Evolutionary conservation across 1,140 invertebrate species (phyloP).

Genomic region (Solenopsis invicta): DNA sequence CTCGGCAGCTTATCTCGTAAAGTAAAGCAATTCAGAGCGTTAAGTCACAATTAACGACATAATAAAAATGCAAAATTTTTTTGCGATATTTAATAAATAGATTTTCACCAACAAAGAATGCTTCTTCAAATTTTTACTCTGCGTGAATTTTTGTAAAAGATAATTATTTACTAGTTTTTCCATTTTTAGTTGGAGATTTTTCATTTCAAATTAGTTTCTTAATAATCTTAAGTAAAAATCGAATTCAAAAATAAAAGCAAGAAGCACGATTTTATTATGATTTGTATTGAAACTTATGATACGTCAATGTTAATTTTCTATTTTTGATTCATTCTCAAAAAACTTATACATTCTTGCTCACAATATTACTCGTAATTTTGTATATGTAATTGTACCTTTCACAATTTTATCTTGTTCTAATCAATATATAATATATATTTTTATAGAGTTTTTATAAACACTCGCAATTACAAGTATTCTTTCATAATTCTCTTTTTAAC

Average conservation of each 20-base stretch:
- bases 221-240: not conserved
- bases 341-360: not conserved
- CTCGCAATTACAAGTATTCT: constrained; percentile 33
- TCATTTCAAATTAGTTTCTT: not conserved
- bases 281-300: constrained; percentile 8
- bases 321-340: not conserved
- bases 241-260: not conserved
- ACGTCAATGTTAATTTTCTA: not conserved
- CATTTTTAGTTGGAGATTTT: not conserved
- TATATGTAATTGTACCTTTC: not conserved
- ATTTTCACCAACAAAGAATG: not conserved
- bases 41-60: constrained; percentile 40
- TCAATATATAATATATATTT: not conserved
- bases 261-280: not conserved
- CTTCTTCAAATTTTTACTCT: not conserved
- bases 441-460: not conserved
- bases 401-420: constrained; percentile 1
- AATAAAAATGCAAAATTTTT: constrained; percentile 35
- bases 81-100: no score
- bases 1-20: constrained; percentile 34
- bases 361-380: not conserved
- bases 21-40: constrained; percentile 26
- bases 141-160: constrained; percentile 3
- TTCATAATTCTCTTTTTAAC: constrained; percentile 41
- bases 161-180: not conserved